Conservation (phyloP, 2,113 vertebrate species). For the Mormoops blainvillei region DNA sequence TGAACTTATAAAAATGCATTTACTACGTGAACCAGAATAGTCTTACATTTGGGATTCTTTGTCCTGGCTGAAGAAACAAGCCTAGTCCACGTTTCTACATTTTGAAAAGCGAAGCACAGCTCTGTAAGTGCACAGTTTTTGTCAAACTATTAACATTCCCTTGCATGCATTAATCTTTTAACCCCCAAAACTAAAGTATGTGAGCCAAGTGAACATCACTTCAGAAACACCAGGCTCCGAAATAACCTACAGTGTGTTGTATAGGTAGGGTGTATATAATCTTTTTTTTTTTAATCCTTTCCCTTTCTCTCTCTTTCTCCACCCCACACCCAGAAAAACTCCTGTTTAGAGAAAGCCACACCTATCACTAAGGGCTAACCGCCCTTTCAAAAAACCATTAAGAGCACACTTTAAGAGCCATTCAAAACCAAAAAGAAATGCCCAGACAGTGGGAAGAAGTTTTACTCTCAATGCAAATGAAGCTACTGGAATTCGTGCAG, state of each 20-base stretch:
- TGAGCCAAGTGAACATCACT: background rate
- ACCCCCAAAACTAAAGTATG: background rate
- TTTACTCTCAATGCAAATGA: conserved; percentile 16
- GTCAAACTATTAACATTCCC: background rate
- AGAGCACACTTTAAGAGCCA: background rate
- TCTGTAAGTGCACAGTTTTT: background rate
- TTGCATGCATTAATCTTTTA: background rate
- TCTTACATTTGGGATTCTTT: background rate
- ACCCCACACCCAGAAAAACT: background rate
- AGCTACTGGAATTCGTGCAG: background rate
- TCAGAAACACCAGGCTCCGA: background rate
- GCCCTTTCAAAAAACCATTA: background rate
- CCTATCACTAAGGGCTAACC: background rate
- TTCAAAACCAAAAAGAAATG: conserved; percentile 42
- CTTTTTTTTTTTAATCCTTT: background rate
- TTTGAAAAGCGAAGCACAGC: conserved; percentile 26
- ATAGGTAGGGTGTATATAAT: background rate
- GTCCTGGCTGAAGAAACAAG: background rate
- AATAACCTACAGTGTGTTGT: background rate
- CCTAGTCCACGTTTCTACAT: background rate
- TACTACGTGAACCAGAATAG: background rate
- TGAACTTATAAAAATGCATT: conserved; percentile 12
- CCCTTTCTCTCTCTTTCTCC: background rate
- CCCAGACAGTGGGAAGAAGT: background rate
- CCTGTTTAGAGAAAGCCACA: background rate